A percentile compares a stretch with the other conserved stretches of the same genome.
These are phyloP conservation scores for Caenorhabditis afra DNA, from an alignment of 2,888 invertebrate genomes.

Conservation along the genomic window DNA sequence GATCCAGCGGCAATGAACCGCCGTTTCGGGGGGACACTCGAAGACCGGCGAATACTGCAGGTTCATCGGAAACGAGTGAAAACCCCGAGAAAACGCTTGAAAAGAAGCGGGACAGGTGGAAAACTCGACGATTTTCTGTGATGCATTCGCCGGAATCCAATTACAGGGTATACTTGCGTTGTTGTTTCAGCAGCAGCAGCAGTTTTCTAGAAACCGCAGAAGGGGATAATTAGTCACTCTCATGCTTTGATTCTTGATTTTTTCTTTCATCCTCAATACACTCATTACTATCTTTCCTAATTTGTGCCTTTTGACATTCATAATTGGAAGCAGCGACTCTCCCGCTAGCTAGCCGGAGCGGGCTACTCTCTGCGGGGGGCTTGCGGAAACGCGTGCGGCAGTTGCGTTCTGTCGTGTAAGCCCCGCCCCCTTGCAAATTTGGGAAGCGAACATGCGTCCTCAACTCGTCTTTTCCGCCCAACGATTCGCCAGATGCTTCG, in stretches of 20 bases:
- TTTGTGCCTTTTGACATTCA: background rate
- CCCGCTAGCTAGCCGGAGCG: no score
- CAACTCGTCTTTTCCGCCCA: slow-evolving; percentile 27
- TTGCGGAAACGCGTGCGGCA: slow-evolving; percentile 33
- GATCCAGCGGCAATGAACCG: slow-evolving; percentile 28
- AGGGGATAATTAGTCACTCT: background rate
- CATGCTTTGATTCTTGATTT: background rate
- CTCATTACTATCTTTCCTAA: background rate
- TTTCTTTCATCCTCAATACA: no score
- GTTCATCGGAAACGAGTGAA: slow-evolving; percentile 29
- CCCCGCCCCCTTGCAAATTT: slow-evolving; percentile 17
- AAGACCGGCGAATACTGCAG: slow-evolving; percentile 31
- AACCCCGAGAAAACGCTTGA: background rate
- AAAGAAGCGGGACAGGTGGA: slow-evolving; percentile 1
- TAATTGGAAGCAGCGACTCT: no score
- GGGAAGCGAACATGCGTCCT: slow-evolving; percentile 25
- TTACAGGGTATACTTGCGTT: slow-evolving; percentile 23
- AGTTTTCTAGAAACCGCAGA: slow-evolving; percentile 6
- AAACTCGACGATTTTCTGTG: slow-evolving; percentile 13
- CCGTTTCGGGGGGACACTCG: slow-evolving; percentile 34
- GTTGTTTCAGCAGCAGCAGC: slow-evolving; percentile 17
- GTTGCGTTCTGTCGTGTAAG: slow-evolving; percentile 7
- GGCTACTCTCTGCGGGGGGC: background rate
- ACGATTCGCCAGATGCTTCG: slow-evolving; percentile 18
- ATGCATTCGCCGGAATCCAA: slow-evolving; percentile 8